Base-by-base conservation (phyloP, 2,797 vertebrate genomes). In the Selene dorsalis region DNA sequence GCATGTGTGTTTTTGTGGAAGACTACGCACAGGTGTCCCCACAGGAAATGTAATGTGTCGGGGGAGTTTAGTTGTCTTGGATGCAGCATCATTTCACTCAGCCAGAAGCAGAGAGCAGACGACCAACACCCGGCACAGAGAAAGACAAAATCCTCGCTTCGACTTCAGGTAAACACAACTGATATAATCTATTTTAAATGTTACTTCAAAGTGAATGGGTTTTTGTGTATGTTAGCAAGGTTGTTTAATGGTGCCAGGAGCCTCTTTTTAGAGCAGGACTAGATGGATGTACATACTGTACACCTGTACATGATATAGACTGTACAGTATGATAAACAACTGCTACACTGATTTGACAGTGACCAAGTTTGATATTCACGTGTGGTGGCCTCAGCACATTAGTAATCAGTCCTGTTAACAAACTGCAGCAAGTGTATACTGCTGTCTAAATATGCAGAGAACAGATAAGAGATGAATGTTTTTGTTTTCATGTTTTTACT, bases 11-110 rank as follows among this genome's bases (percentile, higher is more conserved):
- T 28, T 60, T 30, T 65, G 35, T 26, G 59, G 67, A 71, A 50
- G 61, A 67, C 26, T 45, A 41, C 69, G 56, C 61, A 4, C 57
- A 50, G 60, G 56, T 82, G 83, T 88, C 87, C 81, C 84, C 8
- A 14, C 71, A 35, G 86, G 87, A 85, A 69, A 80, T 11, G 13
- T 10, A 6, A 11, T 4, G 20, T 26, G 69, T 80, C 87, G n/a
- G 59, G 90, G 90, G 93, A 88, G 59, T 73, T 66, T 30, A 22
- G 93, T 94, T 75, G 93, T 90, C 92, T 90, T 93, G 93, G 93
- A 80, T 85, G 90, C 91, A 59, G 75, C 61, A 43, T 87, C 64
- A 72, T 71, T 57, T 84, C 70, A 82, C 65, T 83, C 76, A 83
- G 68, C 18, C 38, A 55, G 77, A 86, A 70, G 57, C 77, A 83